These are phyloP conservation scores for Vultur gryphus DNA, from an alignment of 2,797 vertebrate genomes.

Conservation along the genomic window DNA sequence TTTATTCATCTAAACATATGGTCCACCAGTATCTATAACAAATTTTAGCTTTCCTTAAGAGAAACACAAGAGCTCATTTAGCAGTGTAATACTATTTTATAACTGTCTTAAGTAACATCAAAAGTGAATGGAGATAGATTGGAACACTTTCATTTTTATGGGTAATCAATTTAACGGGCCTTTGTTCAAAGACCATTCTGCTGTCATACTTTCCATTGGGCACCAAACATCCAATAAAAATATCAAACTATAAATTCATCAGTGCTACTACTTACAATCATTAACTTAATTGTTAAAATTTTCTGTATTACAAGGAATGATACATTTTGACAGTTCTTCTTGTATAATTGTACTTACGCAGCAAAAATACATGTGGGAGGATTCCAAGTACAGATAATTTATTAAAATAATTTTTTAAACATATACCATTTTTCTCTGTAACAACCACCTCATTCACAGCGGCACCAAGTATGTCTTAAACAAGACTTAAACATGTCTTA, in stretches of 20 bases:
- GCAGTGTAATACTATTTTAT: not conserved
- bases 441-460: not conserved
- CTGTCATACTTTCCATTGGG: not conserved
- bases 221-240: not conserved
- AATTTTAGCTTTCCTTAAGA: slow-evolving; percentile 25
- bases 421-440: not conserved
- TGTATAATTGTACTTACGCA: not conserved
- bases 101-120: slow-evolving; percentile 23
- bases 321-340: not conserved
- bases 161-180: slow-evolving; percentile 42
- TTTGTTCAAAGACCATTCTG: not conserved
- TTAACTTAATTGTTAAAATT: not conserved
- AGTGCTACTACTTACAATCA: not conserved
- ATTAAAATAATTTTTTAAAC: not conserved
- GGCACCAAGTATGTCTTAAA: not conserved
- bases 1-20: not conserved
- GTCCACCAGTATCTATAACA: not conserved
- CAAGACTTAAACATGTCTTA: not conserved
- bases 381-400: not conserved
- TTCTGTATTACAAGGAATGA: not conserved
- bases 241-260: slow-evolving; percentile 14
- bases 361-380: not conserved
- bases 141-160: slow-evolving; percentile 42
- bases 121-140: slow-evolving; percentile 31
- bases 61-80: slow-evolving; percentile 4